Evolutionary conservation across 53 echinoderm and acorn worm genomes (phyloP).

Genomic region (Zoroaster sp.): DNA sequence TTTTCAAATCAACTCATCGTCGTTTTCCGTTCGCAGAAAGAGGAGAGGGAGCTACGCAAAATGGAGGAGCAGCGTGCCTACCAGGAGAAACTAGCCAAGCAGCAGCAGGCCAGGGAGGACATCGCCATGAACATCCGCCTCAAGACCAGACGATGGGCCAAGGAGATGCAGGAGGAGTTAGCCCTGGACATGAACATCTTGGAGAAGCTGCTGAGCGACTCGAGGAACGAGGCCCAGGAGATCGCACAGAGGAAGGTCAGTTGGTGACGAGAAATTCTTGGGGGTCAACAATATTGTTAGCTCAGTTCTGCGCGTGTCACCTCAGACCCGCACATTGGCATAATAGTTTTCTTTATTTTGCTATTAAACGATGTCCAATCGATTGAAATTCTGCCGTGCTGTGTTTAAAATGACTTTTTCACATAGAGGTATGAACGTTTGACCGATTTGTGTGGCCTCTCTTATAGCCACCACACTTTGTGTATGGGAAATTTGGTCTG

Average conservation of each 20-base stretch:
- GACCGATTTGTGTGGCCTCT: too few species aligned
- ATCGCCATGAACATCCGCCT: conserved; percentile 87
- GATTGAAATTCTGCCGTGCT: too few species aligned
- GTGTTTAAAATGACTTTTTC: too few species aligned
- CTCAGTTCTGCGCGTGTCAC: too few species aligned
- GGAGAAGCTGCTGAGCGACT: conserved; percentile 93
- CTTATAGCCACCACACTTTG: too few species aligned
- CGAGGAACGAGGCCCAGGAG: conserved; percentile 94
- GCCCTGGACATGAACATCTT: conserved; percentile 99
- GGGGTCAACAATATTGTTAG: background rate
- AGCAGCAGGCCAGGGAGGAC: conserved; percentile 55
- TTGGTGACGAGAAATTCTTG: background rate
- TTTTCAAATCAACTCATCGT: background rate
- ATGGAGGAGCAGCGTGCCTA: conserved; percentile 92
- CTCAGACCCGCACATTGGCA: too few species aligned
- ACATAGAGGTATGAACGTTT: too few species aligned
- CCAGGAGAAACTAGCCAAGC: conserved; percentile 80
- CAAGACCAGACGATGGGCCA: conserved; percentile 83
- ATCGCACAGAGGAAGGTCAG: conserved; percentile 94
- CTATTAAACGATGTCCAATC: too few species aligned
- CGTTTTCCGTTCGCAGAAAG: conserved; percentile 58
- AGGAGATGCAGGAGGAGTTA: conserved; percentile 92
- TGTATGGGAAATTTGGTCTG: too few species aligned
- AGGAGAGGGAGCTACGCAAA: conserved; percentile 82
- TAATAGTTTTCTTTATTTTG: too few species aligned